Base-by-base conservation (phyloP, 35 echinoderm and acorn worm genomes). In the Strongylocentrotus purpuratus region DNA sequence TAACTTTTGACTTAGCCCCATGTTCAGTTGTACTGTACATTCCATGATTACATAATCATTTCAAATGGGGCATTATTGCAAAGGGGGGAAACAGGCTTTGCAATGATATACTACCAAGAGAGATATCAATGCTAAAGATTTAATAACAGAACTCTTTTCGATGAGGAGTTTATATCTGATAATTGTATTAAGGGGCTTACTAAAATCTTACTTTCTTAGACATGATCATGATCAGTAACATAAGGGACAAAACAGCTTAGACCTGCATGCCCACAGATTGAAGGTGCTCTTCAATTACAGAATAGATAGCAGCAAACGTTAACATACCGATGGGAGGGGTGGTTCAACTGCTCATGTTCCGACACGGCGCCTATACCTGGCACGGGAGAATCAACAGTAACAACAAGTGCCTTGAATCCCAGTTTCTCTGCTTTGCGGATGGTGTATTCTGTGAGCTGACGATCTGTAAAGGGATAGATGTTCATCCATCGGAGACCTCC, bases 341-440 rank as follows among this genome's bases (percentile, higher is more conserved):
- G 22, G 65, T 22, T 78, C 20, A 78, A 4, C 28, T 78, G 28
- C 8, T 55, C 50, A 6, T 55, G n/a, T 6, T 55, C 50, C 15
- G 2, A 78, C 2, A 47, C 2, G 31, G 61, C 47, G 4, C 35
- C 5, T 78, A 78, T 25, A n/a, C 46, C 60, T 2, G 31, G 22
- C 0, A 90, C 46, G 8, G 94, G 94, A 31, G 47, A 55, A 90
- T 95, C 94, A 32, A 95, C 86, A 0, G 94, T 95, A 0, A 95
- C 85, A 88, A 95, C 94, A 0, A 95, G 12, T 2, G 94, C 94
- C 47, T 95, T 95, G 32, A 95, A 95, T 5, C 86, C 94, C 15
- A 48, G 31, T 15, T 86, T 50, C 22, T 90, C 86, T 60, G 94
- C 94, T 61, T 88, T 35, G 28, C 52, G 87, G 4, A 90, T 85